Evolutionary conservation across 2,888 invertebrate genomes (phyloP), one percentile per base, ranked within the genome.

Genomic region (Trissoscelio sp.): DNA sequence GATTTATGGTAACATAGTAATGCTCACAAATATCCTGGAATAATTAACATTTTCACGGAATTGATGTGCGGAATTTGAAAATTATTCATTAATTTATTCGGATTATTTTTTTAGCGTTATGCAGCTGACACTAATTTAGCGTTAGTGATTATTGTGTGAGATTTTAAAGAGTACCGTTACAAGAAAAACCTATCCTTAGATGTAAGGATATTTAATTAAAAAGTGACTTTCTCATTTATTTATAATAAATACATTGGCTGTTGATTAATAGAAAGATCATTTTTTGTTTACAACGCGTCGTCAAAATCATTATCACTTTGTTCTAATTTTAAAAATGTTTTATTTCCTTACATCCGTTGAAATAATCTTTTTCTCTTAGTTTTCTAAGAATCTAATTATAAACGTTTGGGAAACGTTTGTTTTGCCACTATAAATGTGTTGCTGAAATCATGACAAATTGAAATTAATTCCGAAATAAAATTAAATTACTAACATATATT

Each of bases 361-460:
- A 53, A 60, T 44, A 37, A 73, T 44, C 12, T 24, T 31, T 46
- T 66, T 73, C 22, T 64, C 48, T 48, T 2, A 7, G n/a, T 22
- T 1, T 6, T n/a, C n/a, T n/a, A n/a, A n/a, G n/a, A n/a, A 53
- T 66, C 67, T 73, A 73, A 73, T 67, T 58, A 53, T 79, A 72
- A n/a, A 18, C 7, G 18, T 48, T 70, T 66, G 18, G 20, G 24
- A 66, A 69, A 44, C 6, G 16, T 24, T 37, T 53, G 28, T 67
- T 72, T 72, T 48, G 51, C 53, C 73, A 46, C 20, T 37, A 44
- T 69, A 67, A 67, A 48, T 39, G 60, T 74, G 74, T 75, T 70
- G 39, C 51, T 69, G 51, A 70, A 70, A 64, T 74, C 64, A 28
- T 58, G 80, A 74, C 74, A 80, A 74, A 80, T 80, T 80, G 80